phyloP scores from a whole-genome alignment of 1,140 invertebrate species.

The Cephus cinctus region DNA sequence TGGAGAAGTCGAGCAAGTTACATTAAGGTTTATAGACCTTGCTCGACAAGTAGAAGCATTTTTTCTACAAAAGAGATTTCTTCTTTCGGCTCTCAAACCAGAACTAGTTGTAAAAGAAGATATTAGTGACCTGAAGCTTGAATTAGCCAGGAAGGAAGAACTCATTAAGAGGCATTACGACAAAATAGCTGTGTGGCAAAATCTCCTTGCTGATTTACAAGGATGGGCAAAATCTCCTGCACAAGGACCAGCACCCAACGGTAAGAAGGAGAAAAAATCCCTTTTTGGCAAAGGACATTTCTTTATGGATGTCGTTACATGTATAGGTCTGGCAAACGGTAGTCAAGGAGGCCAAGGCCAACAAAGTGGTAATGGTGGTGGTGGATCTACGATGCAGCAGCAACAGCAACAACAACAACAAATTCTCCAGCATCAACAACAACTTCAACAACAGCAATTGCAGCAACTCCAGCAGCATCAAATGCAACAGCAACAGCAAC shows the following conservation, averaged over 20 bases:
- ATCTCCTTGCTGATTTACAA: slow-evolving; percentile 73
- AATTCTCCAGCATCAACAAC: slow-evolving; percentile 41
- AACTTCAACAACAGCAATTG: slow-evolving; percentile 44
- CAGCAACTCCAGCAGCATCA: slow-evolving; percentile 53
- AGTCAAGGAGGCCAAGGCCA: slow-evolving; percentile 14
- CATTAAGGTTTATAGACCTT: slow-evolving; percentile 82
- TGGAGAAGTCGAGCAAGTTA: slow-evolving; percentile 82
- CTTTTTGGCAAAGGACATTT: neutral
- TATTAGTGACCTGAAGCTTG: slow-evolving; percentile 78
- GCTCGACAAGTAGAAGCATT: slow-evolving; percentile 92
- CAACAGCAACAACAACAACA: slow-evolving; percentile 52
- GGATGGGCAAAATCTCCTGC: slow-evolving; percentile 56
- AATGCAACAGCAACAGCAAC: slow-evolving; percentile 43
- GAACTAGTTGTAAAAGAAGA: slow-evolving; percentile 91
- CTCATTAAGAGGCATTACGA: slow-evolving; percentile 87
- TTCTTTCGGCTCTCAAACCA: slow-evolving; percentile 87
- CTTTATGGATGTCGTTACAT: neutral
- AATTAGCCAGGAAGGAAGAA: slow-evolving; percentile 83
- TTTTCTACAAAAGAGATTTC: slow-evolving; percentile 88
- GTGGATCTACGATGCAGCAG: slow-evolving; percentile 25
- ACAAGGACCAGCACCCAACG: slow-evolving; percentile 53
- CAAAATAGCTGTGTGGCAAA: slow-evolving; percentile 87
- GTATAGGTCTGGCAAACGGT: slow-evolving; percentile 20
- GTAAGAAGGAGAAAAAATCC: slow-evolving; percentile 26
- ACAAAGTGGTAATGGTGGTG: slow-evolving; percentile 17